Evolutionary conservation across 2,797 vertebrate genomes (phyloP).

Genomic region (Chaunax sp.): DNA sequence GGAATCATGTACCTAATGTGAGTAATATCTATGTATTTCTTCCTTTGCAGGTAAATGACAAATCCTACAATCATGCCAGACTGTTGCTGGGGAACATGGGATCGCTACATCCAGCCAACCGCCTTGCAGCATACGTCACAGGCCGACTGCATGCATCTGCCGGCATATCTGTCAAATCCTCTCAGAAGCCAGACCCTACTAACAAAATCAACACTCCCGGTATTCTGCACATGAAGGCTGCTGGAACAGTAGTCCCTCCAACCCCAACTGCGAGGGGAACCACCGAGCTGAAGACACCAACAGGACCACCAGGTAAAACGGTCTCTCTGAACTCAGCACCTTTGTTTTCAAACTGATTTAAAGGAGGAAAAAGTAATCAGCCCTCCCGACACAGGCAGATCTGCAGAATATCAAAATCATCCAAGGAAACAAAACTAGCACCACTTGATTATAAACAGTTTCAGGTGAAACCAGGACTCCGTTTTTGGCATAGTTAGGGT

Average conservation of each 20-base stretch:
- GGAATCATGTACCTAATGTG: not conserved
- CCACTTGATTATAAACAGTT: not conserved
- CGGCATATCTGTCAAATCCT: constrained; percentile 63
- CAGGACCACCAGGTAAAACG: constrained; percentile 44
- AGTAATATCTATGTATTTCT: not conserved
- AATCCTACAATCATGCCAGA: constrained; percentile 91
- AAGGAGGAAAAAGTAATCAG: constrained; percentile 13
- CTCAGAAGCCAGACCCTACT: constrained; percentile 63
- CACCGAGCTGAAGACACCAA: constrained; percentile 21
- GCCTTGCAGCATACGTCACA: constrained; percentile 92
- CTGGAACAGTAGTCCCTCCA: constrained; percentile 4
- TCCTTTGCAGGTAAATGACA: constrained; percentile 90
- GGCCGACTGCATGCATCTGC: constrained; percentile 80
- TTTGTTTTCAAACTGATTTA: constrained; percentile 10
- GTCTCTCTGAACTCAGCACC: not conserved
- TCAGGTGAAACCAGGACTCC: not conserved
- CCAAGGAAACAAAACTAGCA: constrained; percentile 15
- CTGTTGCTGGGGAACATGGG: constrained; percentile 94
- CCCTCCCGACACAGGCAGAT: not conserved
- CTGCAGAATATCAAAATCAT: constrained; percentile 10
- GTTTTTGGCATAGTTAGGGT: not conserved
- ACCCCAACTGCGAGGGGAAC: constrained; percentile 13
- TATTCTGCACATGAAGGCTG: not conserved
- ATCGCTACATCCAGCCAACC: constrained; percentile 94
- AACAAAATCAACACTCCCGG: not conserved